Evolutionary conservation across 2,888 invertebrate genomes (phyloP).

Genomic region (Ornithoptera priamus): DNA sequence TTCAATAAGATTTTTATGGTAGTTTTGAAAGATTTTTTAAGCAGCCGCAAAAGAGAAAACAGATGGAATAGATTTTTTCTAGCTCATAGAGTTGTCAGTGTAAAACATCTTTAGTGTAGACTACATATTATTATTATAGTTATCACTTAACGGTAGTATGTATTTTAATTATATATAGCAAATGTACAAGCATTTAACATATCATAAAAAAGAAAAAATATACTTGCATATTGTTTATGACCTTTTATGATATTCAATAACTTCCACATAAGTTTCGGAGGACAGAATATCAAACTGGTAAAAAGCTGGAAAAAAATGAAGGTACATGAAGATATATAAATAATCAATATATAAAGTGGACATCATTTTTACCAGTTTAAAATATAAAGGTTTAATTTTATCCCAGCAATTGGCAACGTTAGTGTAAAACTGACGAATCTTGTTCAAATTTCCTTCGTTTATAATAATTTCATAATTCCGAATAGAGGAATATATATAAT

Average conservation of each 20-base stretch:
- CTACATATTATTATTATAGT: too few species aligned
- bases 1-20: too few species aligned
- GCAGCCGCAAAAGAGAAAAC: too few species aligned
- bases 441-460: not conserved
- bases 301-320: slow-evolving; percentile 1
- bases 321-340: not conserved
- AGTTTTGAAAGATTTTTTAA: too few species aligned
- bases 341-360: not conserved
- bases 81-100: too few species aligned
- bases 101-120: too few species aligned
- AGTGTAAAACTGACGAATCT: slow-evolving; percentile 8
- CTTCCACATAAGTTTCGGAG: slow-evolving; percentile 19
- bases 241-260: not conserved
- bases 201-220: too few species aligned
- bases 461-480: not conserved
- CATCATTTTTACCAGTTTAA: slow-evolving; percentile 8
- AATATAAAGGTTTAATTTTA: slow-evolving; percentile 19
- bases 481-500: not conserved
- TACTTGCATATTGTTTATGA: slow-evolving; percentile 8
- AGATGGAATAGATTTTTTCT: too few species aligned
- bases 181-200: too few species aligned
- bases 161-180: too few species aligned
- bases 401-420: slow-evolving; percentile 17
- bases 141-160: too few species aligned
- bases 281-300: not conserved